phyloP scores from a whole-genome alignment of 1,140 invertebrate species.

The Trichonephila clavata region DNA sequence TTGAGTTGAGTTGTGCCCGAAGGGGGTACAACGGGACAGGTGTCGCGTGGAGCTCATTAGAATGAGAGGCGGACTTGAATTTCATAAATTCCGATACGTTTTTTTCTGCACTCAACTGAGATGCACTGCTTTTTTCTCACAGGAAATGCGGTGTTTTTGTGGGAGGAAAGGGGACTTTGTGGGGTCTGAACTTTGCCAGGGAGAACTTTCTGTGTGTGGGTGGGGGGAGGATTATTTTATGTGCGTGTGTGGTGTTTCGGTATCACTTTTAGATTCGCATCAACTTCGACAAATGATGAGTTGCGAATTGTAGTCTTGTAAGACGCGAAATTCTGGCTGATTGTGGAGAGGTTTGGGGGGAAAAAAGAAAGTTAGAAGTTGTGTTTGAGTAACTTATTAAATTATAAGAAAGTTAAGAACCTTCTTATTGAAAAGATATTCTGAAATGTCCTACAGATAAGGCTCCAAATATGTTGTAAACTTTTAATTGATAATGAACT shows the following conservation, averaged over 20 bases:
- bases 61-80: conserved; percentile 63
- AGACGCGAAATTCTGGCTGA: background rate
- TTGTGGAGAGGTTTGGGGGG: background rate
- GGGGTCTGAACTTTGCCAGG: conserved; percentile 1
- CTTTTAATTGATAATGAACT: too few relatives aligned
- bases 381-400: too few relatives aligned
- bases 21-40: conserved; percentile 48
- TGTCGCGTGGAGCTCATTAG: conserved; percentile 62
- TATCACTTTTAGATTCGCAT: background rate
- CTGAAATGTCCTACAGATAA: too few relatives aligned
- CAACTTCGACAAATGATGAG: background rate
- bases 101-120: conserved; percentile 8
- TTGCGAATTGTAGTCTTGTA: background rate
- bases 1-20: conserved; percentile 1
- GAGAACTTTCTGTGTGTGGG: background rate
- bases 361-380: too few relatives aligned
- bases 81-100: conserved; percentile 46
- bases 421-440: too few relatives aligned
- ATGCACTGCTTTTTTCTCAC: conserved; percentile 34
- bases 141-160: conserved; percentile 4
- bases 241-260: background rate
- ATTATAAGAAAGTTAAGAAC: too few relatives aligned
- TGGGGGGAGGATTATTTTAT: background rate
- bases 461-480: too few relatives aligned
- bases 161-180: background rate